A percentile compares a stretch with the other conserved stretches of the same genome.
phyloP scores from a whole-genome alignment of 2,113 vertebrate genomes.

The Pterophyllum scalare region DNA sequence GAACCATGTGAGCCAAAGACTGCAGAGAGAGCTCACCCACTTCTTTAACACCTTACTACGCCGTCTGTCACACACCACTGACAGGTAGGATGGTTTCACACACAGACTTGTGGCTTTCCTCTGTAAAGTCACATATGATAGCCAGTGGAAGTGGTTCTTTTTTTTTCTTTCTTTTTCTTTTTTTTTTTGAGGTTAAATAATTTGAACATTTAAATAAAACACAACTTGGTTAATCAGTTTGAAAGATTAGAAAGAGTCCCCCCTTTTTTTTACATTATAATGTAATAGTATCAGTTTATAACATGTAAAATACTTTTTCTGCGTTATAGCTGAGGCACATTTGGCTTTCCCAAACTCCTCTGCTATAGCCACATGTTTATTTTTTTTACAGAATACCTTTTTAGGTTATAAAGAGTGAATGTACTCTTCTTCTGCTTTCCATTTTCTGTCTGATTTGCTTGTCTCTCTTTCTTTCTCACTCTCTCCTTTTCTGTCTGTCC shows the following conservation, averaged over 20 bases:
- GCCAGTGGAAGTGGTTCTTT: too few relatives aligned
- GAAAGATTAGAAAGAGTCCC: neutral
- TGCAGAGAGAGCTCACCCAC: slow-evolving; percentile 88
- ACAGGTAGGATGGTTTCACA: slow-evolving; percentile 83
- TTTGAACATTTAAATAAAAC: neutral
- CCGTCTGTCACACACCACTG: slow-evolving; percentile 77
- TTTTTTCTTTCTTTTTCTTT: neutral
- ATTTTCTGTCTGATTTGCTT: neutral
- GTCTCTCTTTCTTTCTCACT: neutral
- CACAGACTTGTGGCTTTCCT: neutral
- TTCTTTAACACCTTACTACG: slow-evolving; percentile 87
- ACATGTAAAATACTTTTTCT: neutral
- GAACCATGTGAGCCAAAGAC: slow-evolving; percentile 84
- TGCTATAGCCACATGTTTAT: neutral
- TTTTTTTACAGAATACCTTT: neutral
- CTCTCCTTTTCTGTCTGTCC: slow-evolving; percentile 45
- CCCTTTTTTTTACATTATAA: neutral
- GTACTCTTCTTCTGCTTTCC: neutral
- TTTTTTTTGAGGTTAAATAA: neutral
- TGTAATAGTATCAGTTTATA: neutral
- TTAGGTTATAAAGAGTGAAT: too few relatives aligned
- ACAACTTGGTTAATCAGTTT: neutral
- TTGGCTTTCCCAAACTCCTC: neutral
- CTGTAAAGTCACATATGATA: neutral
- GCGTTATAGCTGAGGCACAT: neutral